Evolutionary conservation across 2,888 invertebrate genomes (phyloP).

Genomic region (Papilio elwesi): DNA sequence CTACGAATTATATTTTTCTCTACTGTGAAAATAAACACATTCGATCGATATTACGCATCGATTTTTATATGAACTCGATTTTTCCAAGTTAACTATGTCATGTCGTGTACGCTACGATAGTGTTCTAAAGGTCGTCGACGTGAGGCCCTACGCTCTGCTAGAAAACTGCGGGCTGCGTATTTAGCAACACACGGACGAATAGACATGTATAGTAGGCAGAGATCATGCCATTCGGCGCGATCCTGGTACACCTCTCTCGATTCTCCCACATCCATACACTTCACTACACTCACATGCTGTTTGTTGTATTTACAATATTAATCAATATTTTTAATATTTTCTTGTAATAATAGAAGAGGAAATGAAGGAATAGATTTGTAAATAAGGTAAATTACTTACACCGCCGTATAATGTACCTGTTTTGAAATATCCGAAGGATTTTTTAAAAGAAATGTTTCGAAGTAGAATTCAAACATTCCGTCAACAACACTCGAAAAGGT

Average conservation of each 20-base stretch:
- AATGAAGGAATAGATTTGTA: background rate
- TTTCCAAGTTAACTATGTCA: background rate
- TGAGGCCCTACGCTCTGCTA: background rate
- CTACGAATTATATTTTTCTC: background rate
- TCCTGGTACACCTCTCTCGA: too few relatives aligned
- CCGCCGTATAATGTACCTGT: background rate
- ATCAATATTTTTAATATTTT: background rate
- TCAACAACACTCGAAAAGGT: constrained; percentile 45
- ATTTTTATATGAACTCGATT: background rate
- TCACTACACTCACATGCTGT: background rate
- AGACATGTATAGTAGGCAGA: background rate
- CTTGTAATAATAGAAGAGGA: too few relatives aligned
- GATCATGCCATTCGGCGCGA: too few relatives aligned
- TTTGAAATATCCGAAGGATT: constrained; percentile 7
- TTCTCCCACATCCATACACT: too few relatives aligned
- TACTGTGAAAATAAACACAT: constrained; percentile 8
- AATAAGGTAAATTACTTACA: background rate
- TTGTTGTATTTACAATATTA: too few relatives aligned
- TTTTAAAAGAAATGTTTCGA: constrained; percentile 16
- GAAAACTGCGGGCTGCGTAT: constrained; percentile 3
- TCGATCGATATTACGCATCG: constrained; percentile 11
- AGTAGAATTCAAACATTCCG: constrained; percentile 31
- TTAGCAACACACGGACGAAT: background rate
- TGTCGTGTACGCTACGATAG: background rate
- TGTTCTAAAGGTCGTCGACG: background rate